Evolutionary conservation across 2,113 vertebrate genomes (phyloP).

Genomic region (Misgurnus mizolepis): DNA sequence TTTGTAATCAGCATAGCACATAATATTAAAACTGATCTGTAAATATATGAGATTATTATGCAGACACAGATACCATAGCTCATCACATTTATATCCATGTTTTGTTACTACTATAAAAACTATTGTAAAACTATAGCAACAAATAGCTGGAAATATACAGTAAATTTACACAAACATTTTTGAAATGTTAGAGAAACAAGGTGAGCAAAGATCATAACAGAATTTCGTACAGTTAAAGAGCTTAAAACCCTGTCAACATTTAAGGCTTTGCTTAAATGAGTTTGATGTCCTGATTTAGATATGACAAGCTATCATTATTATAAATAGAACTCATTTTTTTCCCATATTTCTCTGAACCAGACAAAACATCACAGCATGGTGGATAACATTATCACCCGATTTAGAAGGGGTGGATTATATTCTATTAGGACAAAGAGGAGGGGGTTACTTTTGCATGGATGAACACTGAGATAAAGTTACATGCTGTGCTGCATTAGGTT

Average conservation of each 20-base stretch:
- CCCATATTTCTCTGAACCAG: neutral
- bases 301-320: slow-evolving; percentile 35
- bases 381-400: slow-evolving; percentile 38
- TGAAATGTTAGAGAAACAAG: neutral
- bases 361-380: slow-evolving; percentile 27
- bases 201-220: neutral
- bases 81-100: too few relatives aligned
- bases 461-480: slow-evolving; percentile 12
- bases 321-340: slow-evolving; percentile 32
- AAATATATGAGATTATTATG: too few relatives aligned
- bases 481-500: slow-evolving; percentile 2
- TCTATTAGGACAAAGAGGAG: slow-evolving; percentile 38
- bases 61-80: too few relatives aligned
- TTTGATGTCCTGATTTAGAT: slow-evolving; percentile 41
- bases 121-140: too few relatives aligned
- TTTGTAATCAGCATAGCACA: too few relatives aligned
- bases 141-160: too few relatives aligned
- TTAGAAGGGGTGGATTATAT: slow-evolving; percentile 41
- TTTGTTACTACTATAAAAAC: too few relatives aligned
- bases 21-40: too few relatives aligned
- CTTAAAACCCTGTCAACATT: slow-evolving; percentile 16
- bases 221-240: neutral
- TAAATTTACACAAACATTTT: too few relatives aligned
- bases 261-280: slow-evolving; percentile 32
- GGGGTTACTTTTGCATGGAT: slow-evolving; percentile 25